Percentiles rank a stretch among this genome's conserved stretches.
These are phyloP conservation scores for Oryzias javanicus DNA, from an alignment of 2,113 vertebrate species.

Conservation along the genomic window DNA sequence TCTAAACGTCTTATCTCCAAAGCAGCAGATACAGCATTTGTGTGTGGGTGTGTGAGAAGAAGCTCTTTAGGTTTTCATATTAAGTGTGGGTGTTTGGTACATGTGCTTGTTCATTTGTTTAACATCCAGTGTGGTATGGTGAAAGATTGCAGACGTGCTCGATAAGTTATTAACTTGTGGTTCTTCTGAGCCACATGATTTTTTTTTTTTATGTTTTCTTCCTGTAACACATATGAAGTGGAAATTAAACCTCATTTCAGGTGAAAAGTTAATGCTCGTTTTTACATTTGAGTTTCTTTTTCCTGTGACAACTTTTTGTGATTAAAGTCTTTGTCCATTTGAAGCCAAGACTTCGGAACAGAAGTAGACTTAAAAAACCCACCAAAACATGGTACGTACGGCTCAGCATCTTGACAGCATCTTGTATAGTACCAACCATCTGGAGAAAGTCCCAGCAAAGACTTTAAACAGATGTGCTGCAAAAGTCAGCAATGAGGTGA, in stretches of 20 bases:
- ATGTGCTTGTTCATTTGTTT: neutral
- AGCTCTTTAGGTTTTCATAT: neutral
- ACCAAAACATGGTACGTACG: neutral
- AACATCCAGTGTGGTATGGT: slow-evolving; percentile 6
- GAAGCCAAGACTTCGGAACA: neutral
- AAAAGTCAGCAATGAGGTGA: slow-evolving; percentile 5
- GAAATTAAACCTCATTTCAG: slow-evolving; percentile 2
- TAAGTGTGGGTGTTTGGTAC: neutral
- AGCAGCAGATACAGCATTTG: neutral
- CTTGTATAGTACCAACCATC: neutral
- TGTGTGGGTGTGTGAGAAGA: slow-evolving; percentile 2
- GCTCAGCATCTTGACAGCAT: neutral
- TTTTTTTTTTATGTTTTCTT: slow-evolving; percentile 11
- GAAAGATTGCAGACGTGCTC: slow-evolving; percentile 5
- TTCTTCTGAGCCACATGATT: slow-evolving; percentile 37
- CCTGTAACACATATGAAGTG: slow-evolving; percentile 2
- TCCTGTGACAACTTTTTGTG: neutral
- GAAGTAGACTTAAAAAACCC: neutral
- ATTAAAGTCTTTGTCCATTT: neutral
- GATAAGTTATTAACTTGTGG: slow-evolving; percentile 2
- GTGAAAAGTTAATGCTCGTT: too few relatives aligned
- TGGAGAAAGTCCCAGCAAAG: slow-evolving; percentile 8
- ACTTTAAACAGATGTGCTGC: slow-evolving; percentile 6
- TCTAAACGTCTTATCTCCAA: too few relatives aligned
- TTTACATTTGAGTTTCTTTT: neutral